Base-by-base conservation (phyloP, 2,888 invertebrate species). In the Branchellion lobata region DNA sequence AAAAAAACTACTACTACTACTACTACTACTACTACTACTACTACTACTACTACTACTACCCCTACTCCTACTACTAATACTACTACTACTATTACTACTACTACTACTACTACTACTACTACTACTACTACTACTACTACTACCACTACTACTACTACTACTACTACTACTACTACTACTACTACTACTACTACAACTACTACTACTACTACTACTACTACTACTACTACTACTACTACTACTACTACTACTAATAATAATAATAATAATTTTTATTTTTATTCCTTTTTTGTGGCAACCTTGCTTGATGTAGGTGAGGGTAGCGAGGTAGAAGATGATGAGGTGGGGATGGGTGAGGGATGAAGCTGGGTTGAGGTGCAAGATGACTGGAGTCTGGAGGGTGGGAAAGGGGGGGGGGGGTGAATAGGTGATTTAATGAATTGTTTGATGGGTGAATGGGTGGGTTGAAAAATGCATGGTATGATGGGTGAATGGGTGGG, bases 141-240 rank as follows among this genome's bases (percentile, higher is more conserved):
- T 75, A 75, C 75, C 34, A 75, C 75, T 75, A 75, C 75, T 75
- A 75, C 75, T 75, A 75, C 75, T 75, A 75, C 75, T 75, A 75
- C 75, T 75, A 5, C 65, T 65, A 65, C 65, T n/a, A 65, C 65
- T n/a, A 65, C 65, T 27, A 65, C 29, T n/a, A 65, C 40, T 40
- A 40, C 40, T 40, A 40, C 40, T 40, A 40, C 40, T 69, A 69
- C 69, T n/a, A 2, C 69, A 3, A 24, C 69, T n/a, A 29, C 69
- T 33, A 69, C 77, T 53, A 40, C 36, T n/a, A 24, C 40, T 18
- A 31, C n/a, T 34, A 33, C 29, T n/a, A 34, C 18, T 18, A 3
- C 77, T 51, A 65, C 61, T 33, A 31, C 18, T 18, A 40, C 31
- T 24, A 29, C 53, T 53, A 61, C n/a, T 29, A 77, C 21, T 40